Conservation (phyloP, 2,797 vertebrate genomes). For the Iguana delicatissima region DNA sequence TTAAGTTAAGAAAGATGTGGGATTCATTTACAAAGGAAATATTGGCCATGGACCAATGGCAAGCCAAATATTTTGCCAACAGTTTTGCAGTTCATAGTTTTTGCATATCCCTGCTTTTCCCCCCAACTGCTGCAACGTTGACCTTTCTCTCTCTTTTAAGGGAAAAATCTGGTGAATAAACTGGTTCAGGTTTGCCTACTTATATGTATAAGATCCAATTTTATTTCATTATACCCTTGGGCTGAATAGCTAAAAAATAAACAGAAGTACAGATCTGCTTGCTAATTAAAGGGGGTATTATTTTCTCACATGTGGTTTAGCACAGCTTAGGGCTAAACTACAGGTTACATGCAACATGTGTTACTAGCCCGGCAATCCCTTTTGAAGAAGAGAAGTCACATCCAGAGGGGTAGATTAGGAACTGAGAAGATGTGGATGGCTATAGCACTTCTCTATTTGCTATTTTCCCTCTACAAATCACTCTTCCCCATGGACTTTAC, state of each 20-base stretch:
- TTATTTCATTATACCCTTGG: slow-evolving; percentile 72
- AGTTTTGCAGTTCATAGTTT: slow-evolving; percentile 76
- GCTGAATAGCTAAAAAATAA: slow-evolving; percentile 67
- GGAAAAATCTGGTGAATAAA: slow-evolving; percentile 74
- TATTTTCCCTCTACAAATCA: neutral
- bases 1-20: slow-evolving; percentile 86
- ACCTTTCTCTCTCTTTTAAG: slow-evolving; percentile 71
- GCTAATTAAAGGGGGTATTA: slow-evolving; percentile 72
- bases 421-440: neutral
- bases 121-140: slow-evolving; percentile 51
- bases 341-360: neutral
- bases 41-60: slow-evolving; percentile 79
- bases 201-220: slow-evolving; percentile 64
- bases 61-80: slow-evolving; percentile 80
- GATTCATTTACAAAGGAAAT: slow-evolving; percentile 84
- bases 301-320: slow-evolving; percentile 65
- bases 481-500: neutral
- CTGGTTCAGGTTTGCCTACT: slow-evolving; percentile 75
- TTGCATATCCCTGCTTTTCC: slow-evolving; percentile 55
- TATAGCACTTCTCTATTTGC: neutral
- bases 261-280: slow-evolving; percentile 63
- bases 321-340: slow-evolving; percentile 42
- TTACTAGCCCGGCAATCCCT: neutral
- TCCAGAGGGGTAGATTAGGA: neutral
- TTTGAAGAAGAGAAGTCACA: neutral